Percentiles rank a stretch among this genome's conserved stretches.
These are phyloP conservation scores for Anas flavirostris DNA, from an alignment of 2,797 vertebrate species.

Conservation along the genomic window DNA sequence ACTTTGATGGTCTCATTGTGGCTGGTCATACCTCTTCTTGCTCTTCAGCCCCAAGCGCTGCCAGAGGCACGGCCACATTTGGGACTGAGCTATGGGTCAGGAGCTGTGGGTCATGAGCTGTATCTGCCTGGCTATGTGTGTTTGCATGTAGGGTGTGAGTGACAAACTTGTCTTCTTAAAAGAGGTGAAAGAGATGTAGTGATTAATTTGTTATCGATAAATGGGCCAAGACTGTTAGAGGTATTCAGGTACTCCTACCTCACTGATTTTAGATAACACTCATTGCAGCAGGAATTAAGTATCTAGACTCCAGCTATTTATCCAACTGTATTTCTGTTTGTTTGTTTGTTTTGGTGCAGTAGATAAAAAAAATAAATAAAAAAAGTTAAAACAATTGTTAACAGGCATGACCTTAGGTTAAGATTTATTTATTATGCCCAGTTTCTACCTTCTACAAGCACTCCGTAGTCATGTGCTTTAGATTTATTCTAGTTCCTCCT, in stretches of 20 bases:
- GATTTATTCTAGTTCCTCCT: background rate
- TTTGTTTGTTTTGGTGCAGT: background rate
- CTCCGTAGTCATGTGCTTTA: background rate
- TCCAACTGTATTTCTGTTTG: background rate
- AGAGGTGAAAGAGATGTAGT: background rate
- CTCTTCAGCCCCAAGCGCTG: too few relatives aligned
- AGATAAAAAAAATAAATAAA: too few relatives aligned
- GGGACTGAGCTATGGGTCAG: background rate
- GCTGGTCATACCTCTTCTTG: background rate
- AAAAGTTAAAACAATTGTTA: background rate
- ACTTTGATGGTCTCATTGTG: background rate
- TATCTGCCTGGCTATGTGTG: rapidly evolving
- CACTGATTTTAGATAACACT: background rate
- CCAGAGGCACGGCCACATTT: background rate
- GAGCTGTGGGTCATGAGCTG: too few relatives aligned
- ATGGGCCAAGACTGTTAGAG: background rate
- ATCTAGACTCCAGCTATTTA: background rate
- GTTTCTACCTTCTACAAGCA: background rate
- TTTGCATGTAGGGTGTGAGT: background rate
- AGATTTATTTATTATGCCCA: background rate
- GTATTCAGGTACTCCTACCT: background rate
- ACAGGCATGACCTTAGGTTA: background rate
- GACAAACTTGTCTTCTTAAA: background rate
- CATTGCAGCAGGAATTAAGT: background rate
- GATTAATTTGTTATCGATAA: background rate